Base-by-base conservation (phyloP, 2,797 vertebrate genomes). In the Chlorospingus flavigularis region DNA sequence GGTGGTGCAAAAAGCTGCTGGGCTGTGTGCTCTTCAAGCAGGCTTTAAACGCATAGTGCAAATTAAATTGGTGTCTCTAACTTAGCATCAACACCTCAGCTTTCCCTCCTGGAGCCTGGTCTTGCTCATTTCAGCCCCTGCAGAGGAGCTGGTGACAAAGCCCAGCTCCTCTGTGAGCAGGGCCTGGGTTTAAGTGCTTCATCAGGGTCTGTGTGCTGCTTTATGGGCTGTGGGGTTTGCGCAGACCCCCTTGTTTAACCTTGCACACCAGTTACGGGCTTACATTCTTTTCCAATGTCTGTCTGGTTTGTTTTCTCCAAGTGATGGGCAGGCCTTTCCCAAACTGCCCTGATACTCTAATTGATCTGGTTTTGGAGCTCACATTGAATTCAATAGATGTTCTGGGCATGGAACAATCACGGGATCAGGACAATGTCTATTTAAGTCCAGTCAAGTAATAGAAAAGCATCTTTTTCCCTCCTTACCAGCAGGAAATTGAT, bases 271-370 rank as follows among this genome's bases (percentile, higher is more conserved):
- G 72, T 91, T 92, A 83, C 12, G 72, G 66, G 68, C 71, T 96
- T 96, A 68, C 72, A 42, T 71, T 80, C 67, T 71, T 75, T 74
- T 58, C 62, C 77, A 80, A 33, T 84, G 86, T 87, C 83, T 79
- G n/a, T 26, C 86, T 85, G 80, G 65, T 90, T 88, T 93, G 86
- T 88, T 95, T 90, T 95, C 72, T 50, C 33, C 18, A 75, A 89
- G 79, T 82, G 88, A 88, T 89, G 77, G 93, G 75, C 90, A 95
- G 80, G 60, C 60, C 66, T 92, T 95, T 72, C 90, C 84, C 90
- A 94, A 94, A 66, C 84, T 89, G 58, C 75, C 89, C 81, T 94
- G 93, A 91, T 93, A 75, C 84, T 83, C 88, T 95, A 92, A 93
- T 72, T 93, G 86, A 95, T 95, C 92, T 95, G 74, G 65, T 62